Percentiles rank a stretch among this genome's conserved stretches.
Conservation (phyloP, 2,797 vertebrate genomes). For the Hoplostethus mediterraneus region DNA sequence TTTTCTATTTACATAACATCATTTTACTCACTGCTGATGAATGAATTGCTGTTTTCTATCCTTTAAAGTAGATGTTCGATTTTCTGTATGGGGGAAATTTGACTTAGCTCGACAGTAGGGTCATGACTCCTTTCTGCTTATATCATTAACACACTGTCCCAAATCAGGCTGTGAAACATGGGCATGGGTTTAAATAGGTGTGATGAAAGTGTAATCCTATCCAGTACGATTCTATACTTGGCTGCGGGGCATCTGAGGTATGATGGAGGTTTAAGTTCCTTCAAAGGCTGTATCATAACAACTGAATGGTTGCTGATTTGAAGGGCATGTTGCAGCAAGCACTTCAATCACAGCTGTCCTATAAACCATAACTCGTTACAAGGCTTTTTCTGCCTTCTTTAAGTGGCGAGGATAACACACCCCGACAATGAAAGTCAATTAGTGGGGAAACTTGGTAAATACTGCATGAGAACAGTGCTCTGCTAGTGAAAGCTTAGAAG, state of each 20-base stretch:
- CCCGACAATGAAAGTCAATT: conserved; percentile 83
- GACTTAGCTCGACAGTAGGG: conserved; percentile 34
- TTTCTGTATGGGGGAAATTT: conserved; percentile 26
- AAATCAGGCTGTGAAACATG: conserved; percentile 59
- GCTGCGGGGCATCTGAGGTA: conserved; percentile 53
- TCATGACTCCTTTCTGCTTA: conserved; percentile 50
- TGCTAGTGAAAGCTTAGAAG: conserved; percentile 70
- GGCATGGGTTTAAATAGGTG: conserved; percentile 73
- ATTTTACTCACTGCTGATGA: conserved; percentile 25
- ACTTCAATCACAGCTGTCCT: conserved; percentile 72
- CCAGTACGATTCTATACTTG: conserved; percentile 61
- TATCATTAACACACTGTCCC: conserved; percentile 58
- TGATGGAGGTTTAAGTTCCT: conserved; percentile 52
- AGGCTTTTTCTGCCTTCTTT: conserved; percentile 61
- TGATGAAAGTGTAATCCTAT: conserved; percentile 69
- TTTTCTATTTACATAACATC: conserved; percentile 41
- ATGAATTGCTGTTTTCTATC: background rate
- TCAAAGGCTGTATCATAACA: conserved; percentile 62
- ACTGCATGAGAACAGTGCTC: conserved; percentile 73
- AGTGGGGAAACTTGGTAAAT: conserved; percentile 77
- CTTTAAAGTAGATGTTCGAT: background rate
- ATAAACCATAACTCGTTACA: conserved; percentile 69
- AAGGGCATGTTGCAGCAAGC: conserved; percentile 66
- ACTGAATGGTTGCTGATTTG: conserved; percentile 65
- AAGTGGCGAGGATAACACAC: conserved; percentile 67